Evolutionary conservation across 2,797 vertebrate genomes (phyloP).

Genomic region (Nannoperca obscura): DNA sequence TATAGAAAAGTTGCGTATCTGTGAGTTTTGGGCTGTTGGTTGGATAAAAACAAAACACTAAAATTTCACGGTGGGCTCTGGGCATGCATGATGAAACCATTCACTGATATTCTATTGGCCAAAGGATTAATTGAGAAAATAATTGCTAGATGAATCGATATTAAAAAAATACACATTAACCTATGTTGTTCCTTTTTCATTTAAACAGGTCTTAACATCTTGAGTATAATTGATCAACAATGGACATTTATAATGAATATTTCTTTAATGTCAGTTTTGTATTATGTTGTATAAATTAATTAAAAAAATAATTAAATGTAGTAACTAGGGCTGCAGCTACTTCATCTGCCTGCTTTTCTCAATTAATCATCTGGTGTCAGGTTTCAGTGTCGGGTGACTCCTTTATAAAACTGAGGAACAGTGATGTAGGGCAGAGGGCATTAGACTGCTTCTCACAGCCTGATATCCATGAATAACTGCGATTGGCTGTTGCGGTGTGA

Average conservation of each 20-base stretch:
- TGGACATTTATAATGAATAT: not conserved
- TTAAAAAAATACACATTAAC: too few relatives aligned
- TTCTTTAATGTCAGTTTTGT: not conserved
- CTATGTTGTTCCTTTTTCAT: not conserved
- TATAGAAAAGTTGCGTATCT: not conserved
- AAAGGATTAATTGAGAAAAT: not conserved
- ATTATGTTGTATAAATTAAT: too few relatives aligned
- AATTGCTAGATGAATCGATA: not conserved
- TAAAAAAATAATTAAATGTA: not conserved
- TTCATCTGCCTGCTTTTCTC: not conserved
- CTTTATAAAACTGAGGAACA: constrained; percentile 5
- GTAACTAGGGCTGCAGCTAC: not conserved
- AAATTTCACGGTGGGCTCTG: too few relatives aligned
- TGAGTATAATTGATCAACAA: not conserved
- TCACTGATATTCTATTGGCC: too few relatives aligned
- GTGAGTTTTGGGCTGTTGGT: not conserved
- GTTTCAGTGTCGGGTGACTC: not conserved
- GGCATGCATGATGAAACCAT: too few relatives aligned
- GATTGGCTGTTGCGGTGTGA: constrained; percentile 52
- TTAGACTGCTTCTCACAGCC: not conserved
- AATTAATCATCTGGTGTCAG: too few relatives aligned
- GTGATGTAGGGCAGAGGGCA: constrained; percentile 23
- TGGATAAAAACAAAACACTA: too few relatives aligned
- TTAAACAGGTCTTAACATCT: not conserved
- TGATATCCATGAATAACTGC: constrained; percentile 4